Percentiles rank a stretch among this genome's conserved stretches.
Evolutionary conservation across 2,113 vertebrate genomes (phyloP).

Genomic region (Prochilodus magdalenae): DNA sequence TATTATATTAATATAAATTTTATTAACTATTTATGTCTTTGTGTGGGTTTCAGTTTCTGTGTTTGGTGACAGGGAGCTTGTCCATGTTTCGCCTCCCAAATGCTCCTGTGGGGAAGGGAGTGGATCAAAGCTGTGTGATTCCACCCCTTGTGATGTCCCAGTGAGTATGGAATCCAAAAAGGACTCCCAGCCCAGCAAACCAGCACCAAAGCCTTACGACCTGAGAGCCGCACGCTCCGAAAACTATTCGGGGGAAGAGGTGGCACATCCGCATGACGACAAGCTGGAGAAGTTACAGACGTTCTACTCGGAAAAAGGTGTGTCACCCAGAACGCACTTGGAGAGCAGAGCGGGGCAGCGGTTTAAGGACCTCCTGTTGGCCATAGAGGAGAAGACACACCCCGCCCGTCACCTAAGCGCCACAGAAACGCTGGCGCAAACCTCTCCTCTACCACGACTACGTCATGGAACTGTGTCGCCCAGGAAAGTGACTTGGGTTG

Average conservation of each 20-base stretch:
- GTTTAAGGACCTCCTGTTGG: constrained; percentile 69
- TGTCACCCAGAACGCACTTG: constrained; percentile 62
- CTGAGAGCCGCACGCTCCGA: constrained; percentile 62
- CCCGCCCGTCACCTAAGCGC: constrained; percentile 56
- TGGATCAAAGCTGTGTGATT: constrained; percentile 67
- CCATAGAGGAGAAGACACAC: constrained; percentile 61
- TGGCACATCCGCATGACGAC: constrained; percentile 61
- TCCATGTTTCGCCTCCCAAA: constrained; percentile 71
- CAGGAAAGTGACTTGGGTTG: constrained; percentile 77
- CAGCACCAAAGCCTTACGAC: constrained; percentile 57
- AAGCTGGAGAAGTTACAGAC: constrained; percentile 73
- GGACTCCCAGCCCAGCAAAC: constrained; percentile 53
- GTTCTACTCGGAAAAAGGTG: constrained; percentile 66
- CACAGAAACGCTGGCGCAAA: constrained; percentile 60
- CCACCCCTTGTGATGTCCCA: constrained; percentile 68
- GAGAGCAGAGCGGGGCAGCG: constrained; percentile 63
- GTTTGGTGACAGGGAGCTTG: constrained; percentile 73
- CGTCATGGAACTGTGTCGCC: constrained; percentile 56
- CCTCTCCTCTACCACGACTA: constrained; percentile 72
- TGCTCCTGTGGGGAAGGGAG: constrained; percentile 56
- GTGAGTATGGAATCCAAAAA: constrained; percentile 64
- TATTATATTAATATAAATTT: too few relatives aligned
- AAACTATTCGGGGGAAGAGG: constrained; percentile 56
- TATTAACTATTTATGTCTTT: not conserved
- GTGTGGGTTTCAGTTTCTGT: constrained; percentile 74